A percentile compares a stretch with the other conserved stretches of the same genome.
These are phyloP conservation scores for Chrosomus eos DNA, from an alignment of 2,797 vertebrate species.

Conservation along the genomic window DNA sequence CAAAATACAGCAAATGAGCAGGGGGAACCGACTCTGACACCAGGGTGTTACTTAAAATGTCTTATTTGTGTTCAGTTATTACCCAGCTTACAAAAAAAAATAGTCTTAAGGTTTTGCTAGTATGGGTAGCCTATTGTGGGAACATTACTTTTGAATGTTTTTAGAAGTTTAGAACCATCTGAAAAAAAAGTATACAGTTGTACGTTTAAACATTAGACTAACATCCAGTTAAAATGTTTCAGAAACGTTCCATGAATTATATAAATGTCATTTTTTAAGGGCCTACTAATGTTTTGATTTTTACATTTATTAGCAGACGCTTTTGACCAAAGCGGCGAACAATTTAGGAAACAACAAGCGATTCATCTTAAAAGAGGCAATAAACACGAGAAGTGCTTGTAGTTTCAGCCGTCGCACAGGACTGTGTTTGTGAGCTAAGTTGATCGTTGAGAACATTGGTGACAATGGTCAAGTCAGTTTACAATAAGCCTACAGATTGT, in stretches of 20 bases:
- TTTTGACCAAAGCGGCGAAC: background rate
- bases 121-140: background rate
- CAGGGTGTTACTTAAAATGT: background rate
- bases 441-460: too few relatives aligned
- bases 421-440: background rate
- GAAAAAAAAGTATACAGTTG: background rate
- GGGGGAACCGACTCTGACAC: background rate
- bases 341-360: background rate
- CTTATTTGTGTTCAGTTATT: background rate
- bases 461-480: too few relatives aligned
- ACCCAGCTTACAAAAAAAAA: background rate
- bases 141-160: background rate
- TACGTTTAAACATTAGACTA: background rate
- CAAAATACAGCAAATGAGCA: conserved; percentile 57
- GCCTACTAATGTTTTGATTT: background rate
- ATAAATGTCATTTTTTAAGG: background rate
- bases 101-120: background rate
- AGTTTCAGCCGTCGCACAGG: background rate
- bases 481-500: too few relatives aligned
- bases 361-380: background rate
- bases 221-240: background rate
- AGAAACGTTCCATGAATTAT: background rate
- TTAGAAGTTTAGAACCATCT: background rate
- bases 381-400: background rate
- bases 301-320: background rate